Base-by-base conservation (phyloP, 1,140 invertebrate genomes). In the Aphidius gifuensis region DNA sequence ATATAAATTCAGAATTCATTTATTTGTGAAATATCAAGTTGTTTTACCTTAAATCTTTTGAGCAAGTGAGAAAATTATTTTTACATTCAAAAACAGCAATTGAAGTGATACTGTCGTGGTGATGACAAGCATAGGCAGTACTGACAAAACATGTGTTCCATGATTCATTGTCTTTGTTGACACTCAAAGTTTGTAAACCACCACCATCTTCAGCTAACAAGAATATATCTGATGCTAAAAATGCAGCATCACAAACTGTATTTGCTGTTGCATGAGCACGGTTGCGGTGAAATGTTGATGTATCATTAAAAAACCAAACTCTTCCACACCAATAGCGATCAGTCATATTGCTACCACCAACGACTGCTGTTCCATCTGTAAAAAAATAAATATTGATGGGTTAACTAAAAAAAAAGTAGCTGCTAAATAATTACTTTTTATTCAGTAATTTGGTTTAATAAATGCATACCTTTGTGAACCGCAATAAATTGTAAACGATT, bases 271-370 rank as follows among this genome's bases (percentile, higher is more conserved):
- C 69, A 6, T 21, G 56, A 0, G 64, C 54, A 9, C 71, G 62
- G 3, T 67, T 45, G 57, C 64, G 72, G 44, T 71, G 54, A 39
- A 76, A 73, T 1, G 16, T 39, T 5, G 64, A 46, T 21, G 66
- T 32, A 50, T 71, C 66, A 46, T 73, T 70, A n/a, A 70, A 80
- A 48, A 71, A 66, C 67, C 72, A 76, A 42, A 80, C 16, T 21
- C 70, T 69, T 23, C 80, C 79, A 53, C 59, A 70, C 80, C 80
- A 81, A 39, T 74, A 76, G 9, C 75, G 69, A 65, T 75, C 72
- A 1, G 68, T 72, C 66, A 81, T 71, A 53, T 75, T 76, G 64
- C 69, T 74, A 32, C 72, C 76, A 40, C 79, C 80, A 45, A 81
- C 59, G 59, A 81, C 64, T 23, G 75, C 65, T 51, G 65, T 76